Evolutionary conservation across 2,797 vertebrate species (phyloP), one percentile per base, ranked within the genome.

Genomic region (Odontamblyopus rebecca): DNA sequence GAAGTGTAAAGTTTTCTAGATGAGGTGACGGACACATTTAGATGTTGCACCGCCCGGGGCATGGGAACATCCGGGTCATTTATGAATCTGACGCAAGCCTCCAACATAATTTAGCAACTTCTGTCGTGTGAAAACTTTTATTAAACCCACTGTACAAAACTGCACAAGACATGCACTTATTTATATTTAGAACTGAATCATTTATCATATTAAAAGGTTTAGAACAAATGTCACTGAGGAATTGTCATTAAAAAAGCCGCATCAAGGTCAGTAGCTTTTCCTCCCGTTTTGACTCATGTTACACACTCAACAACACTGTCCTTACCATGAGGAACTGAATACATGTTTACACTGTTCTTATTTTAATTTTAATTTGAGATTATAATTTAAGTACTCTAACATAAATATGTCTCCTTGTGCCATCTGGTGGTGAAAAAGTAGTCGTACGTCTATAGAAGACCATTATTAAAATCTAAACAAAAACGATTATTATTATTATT

Each of bases 71-170:
- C 86, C 90, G 88, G 88, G 82, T 92, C 67, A 76, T 66, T 60
- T n/a, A 51, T 41, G 69, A 60, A 16, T 85, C 85, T 92, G 90
- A 92, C 67, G 90, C 86, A 91, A 92, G 54, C 11, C 50, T 59
- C 19, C 35, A 27, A 6, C 53, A 1, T 0, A 7, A 7, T 13
- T 61, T 32, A 72, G 56, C 30, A 87, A 79, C 27, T 15, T 44
- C 5, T 26, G 0, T 29, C 1, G 13, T 13, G 35, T 23, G 1
- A 63, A 38, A 41, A 23, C 26, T 4, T 6, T 44, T 11, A 6
- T 64, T 4, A 26, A 48, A 41, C 61, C 2, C 32, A 62, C 12
- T 62, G 13, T 35, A 35, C 13, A 30, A 60, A 27, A 60, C 6
- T 19, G 19, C 35, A n/a, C 35, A 38, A 38, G 35, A 38, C 35